These are phyloP conservation scores for Petrocephalus schoutedeni DNA, from an alignment of 2,797 vertebrate species.

Conservation along the genomic window DNA sequence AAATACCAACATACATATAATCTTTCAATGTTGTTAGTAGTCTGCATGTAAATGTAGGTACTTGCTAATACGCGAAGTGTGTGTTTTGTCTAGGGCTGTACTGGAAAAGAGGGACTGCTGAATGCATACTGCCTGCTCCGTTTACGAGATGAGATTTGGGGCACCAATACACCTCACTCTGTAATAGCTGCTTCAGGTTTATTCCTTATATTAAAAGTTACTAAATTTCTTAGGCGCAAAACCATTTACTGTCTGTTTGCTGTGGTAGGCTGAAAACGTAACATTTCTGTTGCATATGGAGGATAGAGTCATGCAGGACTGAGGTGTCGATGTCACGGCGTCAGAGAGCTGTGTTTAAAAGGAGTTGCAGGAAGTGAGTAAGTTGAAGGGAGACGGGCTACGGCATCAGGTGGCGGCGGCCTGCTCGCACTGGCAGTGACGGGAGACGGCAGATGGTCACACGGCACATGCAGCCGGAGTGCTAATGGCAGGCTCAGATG, in stretches of 20 bases:
- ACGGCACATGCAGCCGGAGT: background rate
- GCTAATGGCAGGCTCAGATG: slow-evolving; percentile 1
- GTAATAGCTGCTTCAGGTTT: background rate
- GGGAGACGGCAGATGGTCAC: background rate
- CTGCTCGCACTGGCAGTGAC: background rate
- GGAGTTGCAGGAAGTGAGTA: background rate
- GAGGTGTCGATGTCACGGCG: background rate
- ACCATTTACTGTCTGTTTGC: background rate
- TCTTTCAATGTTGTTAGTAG: background rate
- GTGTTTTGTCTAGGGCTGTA: background rate
- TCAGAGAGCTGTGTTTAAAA: background rate
- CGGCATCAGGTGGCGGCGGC: background rate
- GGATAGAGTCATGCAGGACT: background rate
- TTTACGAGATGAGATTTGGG: background rate
- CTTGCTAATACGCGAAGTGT: background rate
- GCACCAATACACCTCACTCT: background rate
- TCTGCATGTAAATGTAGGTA: background rate
- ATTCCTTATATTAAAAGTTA: background rate
- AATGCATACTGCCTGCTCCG: background rate
- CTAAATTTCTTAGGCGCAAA: background rate
- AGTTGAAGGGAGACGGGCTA: background rate
- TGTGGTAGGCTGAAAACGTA: background rate
- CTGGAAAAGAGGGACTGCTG: background rate
- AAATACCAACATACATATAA: background rate
- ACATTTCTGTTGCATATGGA: background rate